These are phyloP conservation scores for Vulpes vulpes DNA, from an alignment of 2,113 vertebrate genomes.

Conservation along the genomic window DNA sequence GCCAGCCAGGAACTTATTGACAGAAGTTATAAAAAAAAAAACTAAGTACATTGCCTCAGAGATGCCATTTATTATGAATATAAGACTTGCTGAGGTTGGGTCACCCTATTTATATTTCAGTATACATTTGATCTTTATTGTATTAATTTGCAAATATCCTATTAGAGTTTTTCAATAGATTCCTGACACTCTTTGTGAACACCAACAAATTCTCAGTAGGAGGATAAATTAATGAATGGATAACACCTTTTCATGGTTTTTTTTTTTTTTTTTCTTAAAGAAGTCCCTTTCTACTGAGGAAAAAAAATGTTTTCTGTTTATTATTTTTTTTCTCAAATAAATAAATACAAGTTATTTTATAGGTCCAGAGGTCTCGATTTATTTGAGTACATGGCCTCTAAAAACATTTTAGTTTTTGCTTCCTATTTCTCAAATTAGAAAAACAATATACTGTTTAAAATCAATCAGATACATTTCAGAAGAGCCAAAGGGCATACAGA, in stretches of 20 bases:
- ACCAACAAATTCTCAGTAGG: neutral
- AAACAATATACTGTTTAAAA: neutral
- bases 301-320: neutral
- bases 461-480: neutral
- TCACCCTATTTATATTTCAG: neutral
- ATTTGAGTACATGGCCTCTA: neutral
- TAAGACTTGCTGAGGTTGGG: neutral
- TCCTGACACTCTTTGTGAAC: neutral
- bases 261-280: neutral
- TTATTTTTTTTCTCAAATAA: neutral
- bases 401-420: neutral
- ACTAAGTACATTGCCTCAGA: neutral
- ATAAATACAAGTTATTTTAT: neutral
- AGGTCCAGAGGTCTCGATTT: neutral
- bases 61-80: neutral
- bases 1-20: neutral
- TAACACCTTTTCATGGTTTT: neutral
- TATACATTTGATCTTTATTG: slow-evolving; percentile 2
- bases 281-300: neutral
- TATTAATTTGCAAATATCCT: neutral
- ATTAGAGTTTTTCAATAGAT: neutral
- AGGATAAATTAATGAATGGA: neutral
- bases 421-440: neutral
- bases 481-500: neutral
- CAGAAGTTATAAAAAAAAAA: neutral